Percentiles rank a stretch among this genome's conserved stretches.
Conservation (phyloP, 2,888 invertebrate genomes). For the Dione vanillae region DNA sequence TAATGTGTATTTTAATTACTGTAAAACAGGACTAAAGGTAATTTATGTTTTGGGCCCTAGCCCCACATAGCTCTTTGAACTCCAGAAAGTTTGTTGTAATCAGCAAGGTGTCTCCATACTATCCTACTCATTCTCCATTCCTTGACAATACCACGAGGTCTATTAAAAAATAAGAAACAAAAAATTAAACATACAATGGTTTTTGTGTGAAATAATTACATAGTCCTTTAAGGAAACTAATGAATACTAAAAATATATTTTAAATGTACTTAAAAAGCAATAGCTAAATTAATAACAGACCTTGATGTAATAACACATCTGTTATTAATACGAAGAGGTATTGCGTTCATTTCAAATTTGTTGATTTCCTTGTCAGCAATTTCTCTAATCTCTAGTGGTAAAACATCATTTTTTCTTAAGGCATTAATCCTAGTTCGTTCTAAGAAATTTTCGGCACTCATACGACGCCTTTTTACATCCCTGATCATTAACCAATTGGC, state of each 20-base stretch:
- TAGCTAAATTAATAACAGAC: conserved; percentile 51
- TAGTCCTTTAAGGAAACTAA: neutral
- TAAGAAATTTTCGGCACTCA: conserved; percentile 89
- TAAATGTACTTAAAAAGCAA: neutral
- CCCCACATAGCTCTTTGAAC: conserved; percentile 98
- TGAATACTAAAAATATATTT: neutral
- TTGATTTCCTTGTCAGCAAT: conserved; percentile 90
- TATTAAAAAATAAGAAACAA: conserved; percentile 48
- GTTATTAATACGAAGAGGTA: conserved; percentile 85
- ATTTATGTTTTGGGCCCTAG: conserved; percentile 44
- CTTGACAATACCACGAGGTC: conserved; percentile 90
- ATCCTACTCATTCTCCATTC: conserved; percentile 96
- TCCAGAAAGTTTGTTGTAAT: conserved; percentile 96
- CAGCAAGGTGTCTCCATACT: conserved; percentile 94
- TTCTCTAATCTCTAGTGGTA: conserved; percentile 92
- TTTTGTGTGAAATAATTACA: neutral
- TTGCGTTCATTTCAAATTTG: conserved; percentile 90
- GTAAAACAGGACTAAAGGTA: neutral
- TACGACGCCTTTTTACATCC: conserved; percentile 92
- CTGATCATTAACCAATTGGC: conserved; percentile 93
- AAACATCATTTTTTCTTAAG: conserved; percentile 91
- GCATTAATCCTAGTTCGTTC: conserved; percentile 92
- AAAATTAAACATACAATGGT: neutral
- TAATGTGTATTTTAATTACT: neutral
- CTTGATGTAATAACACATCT: conserved; percentile 95